A percentile compares a stretch with the other conserved stretches of the same genome.
Conservation (phyloP, 2,797 vertebrate species). For the Lophotriccus pileatus region DNA sequence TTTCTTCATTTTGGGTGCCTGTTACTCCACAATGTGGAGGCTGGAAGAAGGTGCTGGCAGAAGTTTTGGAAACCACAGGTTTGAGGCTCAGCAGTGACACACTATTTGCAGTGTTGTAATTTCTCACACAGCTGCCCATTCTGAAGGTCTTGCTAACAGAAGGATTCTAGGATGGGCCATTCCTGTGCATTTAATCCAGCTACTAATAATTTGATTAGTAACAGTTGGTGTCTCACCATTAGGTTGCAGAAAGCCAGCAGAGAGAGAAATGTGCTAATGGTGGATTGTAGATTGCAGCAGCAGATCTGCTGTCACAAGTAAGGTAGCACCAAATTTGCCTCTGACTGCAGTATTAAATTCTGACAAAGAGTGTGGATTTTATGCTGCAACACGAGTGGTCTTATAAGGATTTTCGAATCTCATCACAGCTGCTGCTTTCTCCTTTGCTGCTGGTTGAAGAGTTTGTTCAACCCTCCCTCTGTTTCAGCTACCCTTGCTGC, state of each 20-base stretch:
- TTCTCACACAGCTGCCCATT: background rate
- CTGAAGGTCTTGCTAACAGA: background rate
- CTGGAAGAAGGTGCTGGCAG: background rate
- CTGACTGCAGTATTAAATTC: background rate
- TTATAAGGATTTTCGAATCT: background rate
- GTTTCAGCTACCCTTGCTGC: background rate
- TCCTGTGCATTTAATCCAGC: background rate
- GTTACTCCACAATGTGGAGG: background rate
- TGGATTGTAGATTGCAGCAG: background rate
- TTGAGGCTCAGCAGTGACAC: background rate
- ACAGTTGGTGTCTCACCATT: background rate
- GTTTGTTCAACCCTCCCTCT: background rate
- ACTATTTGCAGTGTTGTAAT: accelerated
- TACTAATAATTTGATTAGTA: background rate
- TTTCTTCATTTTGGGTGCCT: background rate
- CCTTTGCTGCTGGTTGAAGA: background rate
- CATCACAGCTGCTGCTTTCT: background rate
- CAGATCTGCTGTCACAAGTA: background rate
- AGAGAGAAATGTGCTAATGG: background rate
- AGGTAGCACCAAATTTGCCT: background rate
- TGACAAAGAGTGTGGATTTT: background rate
- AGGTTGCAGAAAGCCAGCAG: background rate
- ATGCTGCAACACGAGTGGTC: accelerated
- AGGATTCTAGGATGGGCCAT: background rate
- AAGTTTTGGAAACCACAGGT: background rate